Base-by-base conservation (phyloP, 2,888 invertebrate genomes). In the Polydesmus complanatus region DNA sequence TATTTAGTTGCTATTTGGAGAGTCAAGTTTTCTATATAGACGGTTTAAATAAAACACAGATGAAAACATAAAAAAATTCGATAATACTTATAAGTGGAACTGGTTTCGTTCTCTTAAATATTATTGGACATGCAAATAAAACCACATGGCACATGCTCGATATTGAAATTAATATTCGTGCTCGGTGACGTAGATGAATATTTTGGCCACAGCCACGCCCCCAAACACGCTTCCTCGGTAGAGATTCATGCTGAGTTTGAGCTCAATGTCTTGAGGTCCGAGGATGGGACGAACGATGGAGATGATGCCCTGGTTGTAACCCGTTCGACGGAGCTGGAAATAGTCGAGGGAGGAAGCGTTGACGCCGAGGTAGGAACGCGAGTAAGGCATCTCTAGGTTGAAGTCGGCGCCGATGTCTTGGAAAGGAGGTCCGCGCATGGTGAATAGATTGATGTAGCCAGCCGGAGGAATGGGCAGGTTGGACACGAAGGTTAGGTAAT, bases 401-500 rank as follows among this genome's bases (percentile, higher is more conserved):
- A 94, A 95, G 63, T 83, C 81, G 61, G 87, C 83, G 27, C 78
- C 79, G 1, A 86, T 83, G 27, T 81, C 80, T 2, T 80, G 77
- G 79, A 84, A 84, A 48, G 79, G 76, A 0, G 89, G 89, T 0
- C 92, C 92, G 26, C 86, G 79, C 81, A 96, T 86, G 8, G 89
- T 89, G 74, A 96, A 95, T 8, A 96, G 78, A 60, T 88, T 86
- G 48, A 86, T 77, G 51, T 80, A 77, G 1, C 82, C 83, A 63
- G 75, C 69, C 1, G 77, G 68, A 2, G 86, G 83, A 49, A 91
- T 79, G 58, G 84, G 83, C 60, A 88, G 77, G 71, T 88, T 86
- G 25, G 92, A 87, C 0, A 90, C 88, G 69, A 97, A 84, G 0
- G 93, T 88, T 68, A 97, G 87, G 74, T 90, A 96, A 75, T 95